phyloP scores from a whole-genome alignment of 2,113 vertebrate genomes.

The Salvator merianae region DNA sequence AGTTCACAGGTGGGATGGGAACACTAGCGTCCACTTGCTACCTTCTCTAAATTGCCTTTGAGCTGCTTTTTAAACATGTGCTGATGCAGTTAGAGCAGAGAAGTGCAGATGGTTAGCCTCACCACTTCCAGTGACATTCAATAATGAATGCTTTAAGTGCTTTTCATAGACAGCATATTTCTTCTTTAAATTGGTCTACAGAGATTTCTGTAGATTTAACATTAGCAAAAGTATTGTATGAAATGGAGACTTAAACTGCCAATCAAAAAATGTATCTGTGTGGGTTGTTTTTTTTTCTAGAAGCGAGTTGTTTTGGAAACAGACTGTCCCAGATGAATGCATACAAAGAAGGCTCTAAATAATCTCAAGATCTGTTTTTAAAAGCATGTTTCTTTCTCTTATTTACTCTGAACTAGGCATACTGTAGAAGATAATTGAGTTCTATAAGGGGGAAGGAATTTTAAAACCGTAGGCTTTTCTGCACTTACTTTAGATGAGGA shows the following conservation, averaged over 20 bases:
- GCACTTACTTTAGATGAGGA: too few relatives aligned
- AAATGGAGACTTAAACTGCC: not conserved
- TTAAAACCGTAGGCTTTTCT: not conserved
- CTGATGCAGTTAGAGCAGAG: too few relatives aligned
- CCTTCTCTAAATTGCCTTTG: too few relatives aligned
- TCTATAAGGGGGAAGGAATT: not conserved
- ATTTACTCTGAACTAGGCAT: not conserved
- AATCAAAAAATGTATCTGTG: not conserved
- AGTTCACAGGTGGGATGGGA: too few relatives aligned
- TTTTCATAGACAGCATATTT: not conserved
- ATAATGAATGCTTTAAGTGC: not conserved
- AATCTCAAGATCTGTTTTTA: not conserved
- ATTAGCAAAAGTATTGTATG: conserved; percentile 10
- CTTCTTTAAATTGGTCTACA: not conserved
- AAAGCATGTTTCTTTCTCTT: not conserved
- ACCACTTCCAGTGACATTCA: not conserved
- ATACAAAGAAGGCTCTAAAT: not conserved
- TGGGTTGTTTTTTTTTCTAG: not conserved
- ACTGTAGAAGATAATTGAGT: not conserved
- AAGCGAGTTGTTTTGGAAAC: not conserved
- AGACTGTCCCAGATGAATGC: not conserved
- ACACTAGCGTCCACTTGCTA: too few relatives aligned
- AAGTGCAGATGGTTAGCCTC: not conserved
- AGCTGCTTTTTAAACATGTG: too few relatives aligned
- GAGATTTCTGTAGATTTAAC: conserved; percentile 3